Evolutionary conservation across 2,113 vertebrate species (phyloP).

Genomic region (Ramphastos sulfuratus): DNA sequence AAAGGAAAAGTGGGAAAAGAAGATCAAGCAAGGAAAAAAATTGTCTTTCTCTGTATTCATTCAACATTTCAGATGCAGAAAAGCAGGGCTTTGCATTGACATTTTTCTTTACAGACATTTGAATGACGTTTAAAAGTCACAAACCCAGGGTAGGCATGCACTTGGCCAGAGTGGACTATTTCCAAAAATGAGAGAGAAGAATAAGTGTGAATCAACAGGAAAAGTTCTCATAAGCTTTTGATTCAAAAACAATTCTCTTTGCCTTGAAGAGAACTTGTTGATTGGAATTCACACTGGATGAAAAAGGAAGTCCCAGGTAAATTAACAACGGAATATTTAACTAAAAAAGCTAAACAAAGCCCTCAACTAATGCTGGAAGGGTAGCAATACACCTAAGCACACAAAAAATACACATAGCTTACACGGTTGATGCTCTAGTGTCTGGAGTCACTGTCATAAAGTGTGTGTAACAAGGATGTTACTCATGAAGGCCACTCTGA

Average conservation of each 20-base stretch:
- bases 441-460: slow-evolving; percentile 11
- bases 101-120: slow-evolving; percentile 27
- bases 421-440: neutral
- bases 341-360: neutral
- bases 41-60: neutral
- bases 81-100: neutral
- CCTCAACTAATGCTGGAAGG: neutral
- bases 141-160: slow-evolving; percentile 9
- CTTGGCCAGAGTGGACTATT: neutral
- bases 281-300: neutral
- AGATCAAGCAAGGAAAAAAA: slow-evolving; percentile 35
- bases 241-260: slow-evolving; percentile 1
- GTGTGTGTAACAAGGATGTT: neutral
- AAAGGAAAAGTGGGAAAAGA: neutral
- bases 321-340: neutral
- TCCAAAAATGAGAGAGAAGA: neutral
- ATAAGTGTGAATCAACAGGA: slow-evolving; percentile 1
- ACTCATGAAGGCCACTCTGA: neutral
- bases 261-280: neutral
- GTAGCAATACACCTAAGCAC: neutral
- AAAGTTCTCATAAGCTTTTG: neutral
- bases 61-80: slow-evolving; percentile 12
- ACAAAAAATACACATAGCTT: neutral
- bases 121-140: slow-evolving; percentile 28
- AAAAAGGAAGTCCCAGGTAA: neutral